These are phyloP conservation scores for Vidua chalybeata DNA, from an alignment of 2,113 vertebrate species.

Conservation along the genomic window DNA sequence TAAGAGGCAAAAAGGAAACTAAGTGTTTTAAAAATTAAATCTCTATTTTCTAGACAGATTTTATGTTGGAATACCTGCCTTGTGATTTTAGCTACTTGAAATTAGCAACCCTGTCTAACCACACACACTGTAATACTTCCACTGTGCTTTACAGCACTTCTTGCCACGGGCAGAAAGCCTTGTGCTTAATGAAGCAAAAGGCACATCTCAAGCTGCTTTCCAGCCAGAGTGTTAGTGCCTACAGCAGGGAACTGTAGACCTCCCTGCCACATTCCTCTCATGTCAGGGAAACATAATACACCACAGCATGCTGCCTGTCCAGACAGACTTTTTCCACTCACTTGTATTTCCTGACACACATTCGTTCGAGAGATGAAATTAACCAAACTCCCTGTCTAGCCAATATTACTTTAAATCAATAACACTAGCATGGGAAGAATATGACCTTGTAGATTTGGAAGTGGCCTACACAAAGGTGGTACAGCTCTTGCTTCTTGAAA, in stretches of 20 bases:
- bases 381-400: not conserved
- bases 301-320: not conserved
- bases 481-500: not conserved
- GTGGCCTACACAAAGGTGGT: not conserved
- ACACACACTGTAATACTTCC: not conserved
- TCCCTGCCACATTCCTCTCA: slow-evolving; percentile 27
- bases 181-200: slow-evolving; percentile 34
- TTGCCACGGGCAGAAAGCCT: not conserved
- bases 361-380: not conserved
- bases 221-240: not conserved
- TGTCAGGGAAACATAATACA: slow-evolving; percentile 26
- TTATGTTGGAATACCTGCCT: not conserved
- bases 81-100: not conserved
- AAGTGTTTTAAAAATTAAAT: not conserved
- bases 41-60: not conserved
- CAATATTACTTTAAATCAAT: not conserved
- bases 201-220: slow-evolving; percentile 27
- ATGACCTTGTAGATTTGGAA: rapidly evolving
- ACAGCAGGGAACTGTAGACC: slow-evolving; percentile 30
- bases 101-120: not conserved
- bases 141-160: not conserved
- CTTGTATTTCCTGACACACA: slow-evolving; percentile 18
- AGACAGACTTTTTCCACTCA: slow-evolving; percentile 42
- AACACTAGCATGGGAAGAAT: not conserved
- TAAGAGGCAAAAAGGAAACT: not conserved